phyloP scores from a whole-genome alignment of 2,797 vertebrate genomes.

The Atherinosoma microstoma region DNA sequence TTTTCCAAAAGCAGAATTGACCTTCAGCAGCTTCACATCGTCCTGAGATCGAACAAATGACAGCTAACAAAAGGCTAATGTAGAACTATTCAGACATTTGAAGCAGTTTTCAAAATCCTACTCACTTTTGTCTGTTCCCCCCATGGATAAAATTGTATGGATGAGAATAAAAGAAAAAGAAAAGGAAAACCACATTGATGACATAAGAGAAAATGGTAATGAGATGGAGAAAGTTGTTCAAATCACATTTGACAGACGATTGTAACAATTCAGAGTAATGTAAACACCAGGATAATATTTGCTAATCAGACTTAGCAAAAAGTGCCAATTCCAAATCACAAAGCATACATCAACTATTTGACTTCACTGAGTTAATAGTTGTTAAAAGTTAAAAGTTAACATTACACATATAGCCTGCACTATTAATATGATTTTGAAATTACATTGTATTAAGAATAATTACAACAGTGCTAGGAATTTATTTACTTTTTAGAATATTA shows the following conservation, averaged over 20 bases:
- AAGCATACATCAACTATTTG: no score
- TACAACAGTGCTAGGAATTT: not conserved
- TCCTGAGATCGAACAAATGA: slow-evolving; percentile 18
- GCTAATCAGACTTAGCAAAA: no score
- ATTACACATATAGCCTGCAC: no score
- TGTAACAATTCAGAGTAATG: not conserved
- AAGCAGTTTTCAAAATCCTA: slow-evolving; percentile 36
- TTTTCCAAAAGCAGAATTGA: not conserved
- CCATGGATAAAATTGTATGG: slow-evolving; percentile 26
- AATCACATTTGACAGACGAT: not conserved
- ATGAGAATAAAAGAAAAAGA: slow-evolving; percentile 25
- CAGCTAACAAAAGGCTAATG: not conserved
- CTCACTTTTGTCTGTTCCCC: slow-evolving; percentile 77
- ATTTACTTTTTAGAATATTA: not conserved
- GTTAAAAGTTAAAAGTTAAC: no score
- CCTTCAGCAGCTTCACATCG: not conserved
- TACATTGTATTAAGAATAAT: no score
- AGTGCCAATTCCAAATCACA: no score
- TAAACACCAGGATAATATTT: no score
- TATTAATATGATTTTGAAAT: no score
- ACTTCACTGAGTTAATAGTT: no score
- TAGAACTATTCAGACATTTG: slow-evolving; percentile 16
- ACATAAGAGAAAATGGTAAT: slow-evolving; percentile 21
- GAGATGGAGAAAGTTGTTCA: not conserved
- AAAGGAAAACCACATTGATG: slow-evolving; percentile 21